Percentiles rank a stretch among this genome's conserved stretches.
These are phyloP conservation scores for Macquaria ambigua DNA, from an alignment of 2,113 vertebrate genomes.

Conservation along the genomic window DNA sequence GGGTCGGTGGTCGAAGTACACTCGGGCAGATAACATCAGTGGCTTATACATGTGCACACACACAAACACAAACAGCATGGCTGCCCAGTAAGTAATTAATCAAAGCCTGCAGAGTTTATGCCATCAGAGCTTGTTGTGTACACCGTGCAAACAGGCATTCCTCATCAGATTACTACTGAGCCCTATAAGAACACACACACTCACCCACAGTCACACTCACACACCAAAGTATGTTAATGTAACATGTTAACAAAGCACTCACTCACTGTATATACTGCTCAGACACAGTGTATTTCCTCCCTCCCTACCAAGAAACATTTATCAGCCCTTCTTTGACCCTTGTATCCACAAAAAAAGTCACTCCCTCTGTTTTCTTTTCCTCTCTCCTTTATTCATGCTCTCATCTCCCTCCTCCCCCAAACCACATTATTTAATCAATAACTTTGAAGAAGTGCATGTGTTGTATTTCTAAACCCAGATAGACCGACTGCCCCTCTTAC, in stretches of 20 bases:
- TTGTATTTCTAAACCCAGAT: slow-evolving; percentile 42
- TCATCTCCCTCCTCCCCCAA: not conserved
- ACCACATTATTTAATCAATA: slow-evolving; percentile 61
- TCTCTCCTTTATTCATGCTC: slow-evolving; percentile 1
- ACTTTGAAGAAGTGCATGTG: slow-evolving; percentile 34
- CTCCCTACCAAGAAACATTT: slow-evolving; percentile 12
- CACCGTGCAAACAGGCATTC: slow-evolving; percentile 72
- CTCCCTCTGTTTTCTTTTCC: not conserved
- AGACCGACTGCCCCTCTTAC: slow-evolving; percentile 40
- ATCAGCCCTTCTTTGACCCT: slow-evolving; percentile 31
- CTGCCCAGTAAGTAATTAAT: slow-evolving; percentile 32
- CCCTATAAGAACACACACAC: slow-evolving; percentile 39
- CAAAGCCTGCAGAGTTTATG: slow-evolving; percentile 29
- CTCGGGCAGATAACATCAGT: slow-evolving; percentile 23
- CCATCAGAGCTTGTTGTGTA: slow-evolving; percentile 56
- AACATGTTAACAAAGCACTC: slow-evolving; percentile 22
- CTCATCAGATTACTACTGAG: slow-evolving; percentile 82
- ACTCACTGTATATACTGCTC: not conserved
- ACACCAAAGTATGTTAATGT: slow-evolving; percentile 29
- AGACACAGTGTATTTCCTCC: not conserved
- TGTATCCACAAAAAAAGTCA: slow-evolving; percentile 48
- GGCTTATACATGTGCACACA: not conserved
- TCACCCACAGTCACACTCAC: slow-evolving; percentile 26
- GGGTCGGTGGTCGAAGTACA: slow-evolving; percentile 55
- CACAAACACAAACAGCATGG: slow-evolving; percentile 13